Percentiles rank a stretch among this genome's conserved stretches.
These are phyloP conservation scores for Macrocentrus cingulum DNA, from an alignment of 1,140 invertebrate genomes.

Conservation along the genomic window DNA sequence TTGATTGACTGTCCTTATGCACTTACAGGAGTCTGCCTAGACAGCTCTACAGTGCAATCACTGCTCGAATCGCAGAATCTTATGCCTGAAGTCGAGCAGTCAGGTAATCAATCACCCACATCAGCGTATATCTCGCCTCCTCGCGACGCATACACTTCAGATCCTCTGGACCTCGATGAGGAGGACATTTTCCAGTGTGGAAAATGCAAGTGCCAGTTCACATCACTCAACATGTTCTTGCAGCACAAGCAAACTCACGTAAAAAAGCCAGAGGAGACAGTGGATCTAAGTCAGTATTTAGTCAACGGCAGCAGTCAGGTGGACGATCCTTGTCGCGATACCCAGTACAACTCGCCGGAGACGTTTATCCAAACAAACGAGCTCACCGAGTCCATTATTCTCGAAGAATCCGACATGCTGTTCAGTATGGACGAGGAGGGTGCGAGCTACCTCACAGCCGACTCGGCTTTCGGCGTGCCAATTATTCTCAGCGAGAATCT, in stretches of 20 bases:
- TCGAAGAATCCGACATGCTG: conserved; percentile 54
- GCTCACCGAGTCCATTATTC: conserved; percentile 50
- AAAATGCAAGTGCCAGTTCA: conserved; percentile 69
- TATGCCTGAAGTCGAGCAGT: conserved; percentile 51
- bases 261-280: conserved; percentile 46
- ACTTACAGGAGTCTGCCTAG: conserved; percentile 48
- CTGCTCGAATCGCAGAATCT: conserved; percentile 51
- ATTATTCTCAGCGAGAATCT: conserved; percentile 51
- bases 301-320: conserved; percentile 43
- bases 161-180: conserved; percentile 61
- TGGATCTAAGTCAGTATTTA: conserved; percentile 53
- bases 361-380: conserved; percentile 47
- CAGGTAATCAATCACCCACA: conserved; percentile 43
- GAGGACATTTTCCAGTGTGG: conserved; percentile 71
- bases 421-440: conserved; percentile 55
- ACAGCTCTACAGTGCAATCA: conserved; percentile 53
- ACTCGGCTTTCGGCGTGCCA: conserved; percentile 50
- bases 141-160: conserved; percentile 1
- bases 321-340: conserved; percentile 42
- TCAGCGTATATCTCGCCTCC: no score
- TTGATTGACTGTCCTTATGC: conserved; percentile 6
- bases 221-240: conserved; percentile 62
- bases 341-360: conserved; percentile 46
- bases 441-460: conserved; percentile 48
- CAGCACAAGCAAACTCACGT: conserved; percentile 63